Evolutionary conservation across 2,797 vertebrate genomes (phyloP), one percentile per base, ranked within the genome.

Genomic region (Myotis daubentonii): DNA sequence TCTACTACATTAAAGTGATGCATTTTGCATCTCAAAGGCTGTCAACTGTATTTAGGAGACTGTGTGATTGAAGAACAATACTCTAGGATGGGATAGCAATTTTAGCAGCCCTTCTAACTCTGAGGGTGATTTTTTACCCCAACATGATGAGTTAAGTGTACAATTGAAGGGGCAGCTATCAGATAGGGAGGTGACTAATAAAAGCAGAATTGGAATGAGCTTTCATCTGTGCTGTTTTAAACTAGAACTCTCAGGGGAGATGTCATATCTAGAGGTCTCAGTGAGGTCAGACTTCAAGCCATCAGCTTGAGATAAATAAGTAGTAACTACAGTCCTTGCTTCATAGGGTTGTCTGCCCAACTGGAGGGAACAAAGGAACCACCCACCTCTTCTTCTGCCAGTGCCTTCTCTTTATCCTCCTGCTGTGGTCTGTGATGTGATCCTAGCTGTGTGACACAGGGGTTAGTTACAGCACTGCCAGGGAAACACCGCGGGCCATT

Each of bases 1-100:
- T 98, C 96, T 96, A 94, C 97, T 98, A 90, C 97, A 97, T 98
- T 98, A 98, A 98, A 98, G 94, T 92, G 0, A 97, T 97, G 95
- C 97, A 92, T 98, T 98, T 98, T 98, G 92, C 97, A 97, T 98
- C 98, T 98, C 98, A 98, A 97, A 98, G 97, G 96, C 98, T 98
- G 97, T 98, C 97, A 97, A 93, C 97, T 98, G 94, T 98, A 98
- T 98, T 98, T 97, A 98, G 98, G 98, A 97, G 97, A 97, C 95
- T 96, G 93, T 98, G 96, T 98, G 97, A 98, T 98, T 97, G 97
- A 98, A 97, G 95, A 98, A 97, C 97, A 97, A 92, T 96, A 88
- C 93, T 92, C 85, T 95, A 97, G 97, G 96, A 97, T 97, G 79
- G 76, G 96, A 93, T 93, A 97, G 97, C 92, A 97, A 97, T 98